Evolutionary conservation across 2,113 vertebrate species (phyloP).

Genomic region (Sardina pilchardus): DNA sequence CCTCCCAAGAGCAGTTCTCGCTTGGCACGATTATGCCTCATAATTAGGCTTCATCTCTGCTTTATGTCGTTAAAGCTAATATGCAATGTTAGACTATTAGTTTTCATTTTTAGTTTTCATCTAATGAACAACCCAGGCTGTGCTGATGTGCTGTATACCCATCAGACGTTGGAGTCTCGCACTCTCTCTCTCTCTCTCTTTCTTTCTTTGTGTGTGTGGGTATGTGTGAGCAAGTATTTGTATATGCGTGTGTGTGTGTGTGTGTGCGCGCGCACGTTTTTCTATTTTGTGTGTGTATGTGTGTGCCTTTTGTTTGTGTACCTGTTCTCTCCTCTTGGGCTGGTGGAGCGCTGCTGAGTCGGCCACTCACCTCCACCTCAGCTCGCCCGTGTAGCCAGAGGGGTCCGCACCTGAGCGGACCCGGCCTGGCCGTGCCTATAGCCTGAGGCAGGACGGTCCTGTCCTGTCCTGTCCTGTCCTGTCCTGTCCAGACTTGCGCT

Average conservation of each 20-base stretch:
- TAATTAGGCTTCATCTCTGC: not conserved
- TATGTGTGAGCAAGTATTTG: not conserved
- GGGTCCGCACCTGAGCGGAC: not conserved
- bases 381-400: no score
- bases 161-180: not conserved
- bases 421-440: no score
- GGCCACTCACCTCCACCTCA: not conserved
- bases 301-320: not conserved
- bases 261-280: not conserved
- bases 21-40: not conserved
- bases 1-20: not conserved
- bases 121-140: constrained; percentile 1
- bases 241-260: not conserved
- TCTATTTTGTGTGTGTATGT: not conserved
- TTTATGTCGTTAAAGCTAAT: not conserved
- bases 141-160: not conserved
- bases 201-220: not conserved
- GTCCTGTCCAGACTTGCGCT: not conserved
- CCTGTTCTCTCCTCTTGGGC: not conserved
- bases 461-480: no score
- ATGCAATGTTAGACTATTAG: not conserved
- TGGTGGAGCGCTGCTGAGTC: not conserved
- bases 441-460: not conserved
- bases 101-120: not conserved
- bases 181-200: no score